These are phyloP conservation scores for Apotomis turbidana DNA, from an alignment of 2,888 invertebrate species.

Conservation along the genomic window DNA sequence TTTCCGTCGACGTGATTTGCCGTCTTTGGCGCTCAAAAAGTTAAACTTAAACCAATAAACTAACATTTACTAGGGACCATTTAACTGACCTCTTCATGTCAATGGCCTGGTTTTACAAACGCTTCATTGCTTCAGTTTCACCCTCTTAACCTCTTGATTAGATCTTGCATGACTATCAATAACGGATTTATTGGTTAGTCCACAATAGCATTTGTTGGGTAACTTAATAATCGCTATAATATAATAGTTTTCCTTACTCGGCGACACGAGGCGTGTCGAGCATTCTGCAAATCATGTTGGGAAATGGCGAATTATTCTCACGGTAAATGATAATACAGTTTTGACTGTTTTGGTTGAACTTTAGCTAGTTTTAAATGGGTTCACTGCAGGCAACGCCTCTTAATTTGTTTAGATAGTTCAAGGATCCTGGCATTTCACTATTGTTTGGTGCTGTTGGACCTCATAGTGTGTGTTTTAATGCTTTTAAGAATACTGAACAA, in stretches of 20 bases:
- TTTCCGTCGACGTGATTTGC: too few relatives aligned
- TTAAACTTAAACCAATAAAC: too few relatives aligned
- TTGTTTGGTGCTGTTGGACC: neutral
- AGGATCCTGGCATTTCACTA: conserved; percentile 34
- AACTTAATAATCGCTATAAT: conserved; percentile 42
- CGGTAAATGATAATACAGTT: conserved; percentile 34
- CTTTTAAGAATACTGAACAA: too few relatives aligned
- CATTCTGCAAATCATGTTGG: conserved; percentile 37
- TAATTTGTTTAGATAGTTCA: conserved; percentile 40
- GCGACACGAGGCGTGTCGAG: conserved; percentile 43
- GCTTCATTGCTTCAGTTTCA: conserved; percentile 21
- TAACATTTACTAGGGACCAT: neutral
- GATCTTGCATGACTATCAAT: conserved; percentile 32
- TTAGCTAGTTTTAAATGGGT: conserved; percentile 31
- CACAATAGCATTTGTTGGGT: conserved; percentile 34
- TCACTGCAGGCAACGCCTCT: conserved; percentile 26
- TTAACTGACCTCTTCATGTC: neutral
- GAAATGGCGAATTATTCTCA: conserved; percentile 43
- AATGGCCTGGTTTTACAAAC: neutral
- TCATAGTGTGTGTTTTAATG: neutral
- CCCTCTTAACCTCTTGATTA: conserved; percentile 34
- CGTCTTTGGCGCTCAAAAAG: too few relatives aligned
- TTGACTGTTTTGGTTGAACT: conserved; percentile 36
- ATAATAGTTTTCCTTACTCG: conserved; percentile 44
- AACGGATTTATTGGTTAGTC: conserved; percentile 34